Evolutionary conservation across 2,113 vertebrate genomes (phyloP), one percentile per base, ranked within the genome.

Genomic region (Tyrannus savana): DNA sequence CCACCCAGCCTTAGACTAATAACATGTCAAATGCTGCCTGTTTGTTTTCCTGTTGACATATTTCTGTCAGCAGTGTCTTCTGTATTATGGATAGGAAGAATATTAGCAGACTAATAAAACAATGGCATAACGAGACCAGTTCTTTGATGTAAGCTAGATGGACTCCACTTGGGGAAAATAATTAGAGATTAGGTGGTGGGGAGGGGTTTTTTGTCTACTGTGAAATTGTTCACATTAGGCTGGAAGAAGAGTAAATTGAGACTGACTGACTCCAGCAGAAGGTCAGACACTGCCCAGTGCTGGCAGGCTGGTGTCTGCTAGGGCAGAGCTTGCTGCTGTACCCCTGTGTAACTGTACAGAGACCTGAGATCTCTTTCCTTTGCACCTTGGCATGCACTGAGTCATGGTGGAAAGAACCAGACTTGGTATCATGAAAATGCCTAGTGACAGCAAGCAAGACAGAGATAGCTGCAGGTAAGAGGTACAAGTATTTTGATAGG

Each of bases 1-100:
- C 93, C 55, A 94, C 62, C 79, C 87, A 90, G 74, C 59, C 85
- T 69, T 50, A 69, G 94, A 92, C 79, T 93, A 96, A 94, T 96
- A 95, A 76, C 68, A 96, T 92, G 90, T 95, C 88, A 93, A 96
- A 95, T 96, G 83, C 92, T 97, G 96, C 95, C 92, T 96, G 77
- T 90, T 96, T 93, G 92, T 89, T 95, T 95, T 97, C 95, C 96
- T 95, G 96, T 94, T 97, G 95, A 97, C 93, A 94, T 96, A 96
- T 96, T 94, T 95, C 95, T 83, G 62, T 96, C 96, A 96, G 90
- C 96, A 95, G 81, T 79, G 88, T 95, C 86, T 93, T 96, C 92
- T 97, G 67, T 93, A 88, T 93, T 82, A 85, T 22, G 86, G 92
- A 59, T 94, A 96, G 81, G 93, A 96, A 97, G 79, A 89, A 58